These are phyloP conservation scores for Dromiciops gliroides DNA, from an alignment of 2,113 vertebrate genomes.

Conservation along the genomic window DNA sequence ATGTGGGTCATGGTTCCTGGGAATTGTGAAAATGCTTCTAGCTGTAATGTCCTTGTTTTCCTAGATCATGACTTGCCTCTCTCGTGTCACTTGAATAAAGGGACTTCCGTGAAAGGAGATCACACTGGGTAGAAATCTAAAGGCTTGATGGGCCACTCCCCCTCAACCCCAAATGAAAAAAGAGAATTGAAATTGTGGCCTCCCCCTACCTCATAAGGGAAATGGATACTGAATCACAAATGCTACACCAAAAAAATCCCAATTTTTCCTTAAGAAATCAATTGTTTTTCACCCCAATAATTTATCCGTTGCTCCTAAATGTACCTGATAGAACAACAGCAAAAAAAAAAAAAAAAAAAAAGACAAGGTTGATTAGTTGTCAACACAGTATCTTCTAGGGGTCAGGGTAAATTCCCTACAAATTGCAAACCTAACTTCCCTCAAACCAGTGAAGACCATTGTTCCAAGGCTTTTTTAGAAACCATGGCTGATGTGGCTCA, in stretches of 20 bases:
- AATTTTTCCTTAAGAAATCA: background rate
- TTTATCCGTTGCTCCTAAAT: background rate
- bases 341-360: background rate
- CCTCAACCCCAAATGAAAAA: background rate
- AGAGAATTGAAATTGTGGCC: background rate
- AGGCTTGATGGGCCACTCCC: background rate
- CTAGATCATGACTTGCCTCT: background rate
- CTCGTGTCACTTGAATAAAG: background rate
- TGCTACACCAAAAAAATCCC: background rate
- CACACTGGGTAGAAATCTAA: background rate
- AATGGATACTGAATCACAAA: background rate
- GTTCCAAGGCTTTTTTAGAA: conserved; percentile 14
- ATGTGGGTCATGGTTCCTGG: background rate
- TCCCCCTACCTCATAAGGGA: background rate
- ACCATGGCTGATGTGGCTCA: background rate
- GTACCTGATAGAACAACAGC: too few species aligned
- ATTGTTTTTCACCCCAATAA: background rate
- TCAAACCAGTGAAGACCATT: background rate
- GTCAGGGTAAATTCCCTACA: background rate
- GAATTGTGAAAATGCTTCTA: background rate
- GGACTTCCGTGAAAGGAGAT: background rate
- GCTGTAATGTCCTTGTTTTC: background rate
- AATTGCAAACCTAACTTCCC: background rate
- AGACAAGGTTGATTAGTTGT: background rate
- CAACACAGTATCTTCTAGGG: background rate